A percentile compares a stretch with the other conserved stretches of the same genome.
phyloP scores from a whole-genome alignment of 2,797 vertebrate species.

The Tolypeutes matacus region DNA sequence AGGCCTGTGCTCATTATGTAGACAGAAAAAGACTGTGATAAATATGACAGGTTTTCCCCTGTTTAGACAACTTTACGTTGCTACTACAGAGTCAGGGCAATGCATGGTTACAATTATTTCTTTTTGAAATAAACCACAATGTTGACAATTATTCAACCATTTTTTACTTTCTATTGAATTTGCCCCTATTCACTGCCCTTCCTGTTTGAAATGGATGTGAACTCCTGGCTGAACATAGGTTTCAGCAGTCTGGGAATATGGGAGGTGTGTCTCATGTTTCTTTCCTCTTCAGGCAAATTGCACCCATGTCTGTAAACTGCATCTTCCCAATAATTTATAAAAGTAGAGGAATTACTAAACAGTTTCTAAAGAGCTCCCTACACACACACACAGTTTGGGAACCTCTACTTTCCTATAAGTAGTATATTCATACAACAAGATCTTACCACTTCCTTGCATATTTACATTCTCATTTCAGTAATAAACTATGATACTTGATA shows the following conservation, averaged over 20 bases:
- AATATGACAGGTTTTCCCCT: background rate
- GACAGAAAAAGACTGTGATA: conserved; percentile 16
- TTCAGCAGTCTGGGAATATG: background rate
- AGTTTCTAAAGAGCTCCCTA: background rate
- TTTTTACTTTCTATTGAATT: background rate
- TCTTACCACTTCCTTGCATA: background rate
- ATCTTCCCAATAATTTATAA: background rate
- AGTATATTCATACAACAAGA: background rate
- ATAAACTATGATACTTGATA: background rate
- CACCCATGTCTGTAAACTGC: background rate
- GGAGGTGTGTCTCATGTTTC: background rate
- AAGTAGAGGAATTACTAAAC: background rate
- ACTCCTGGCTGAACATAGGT: background rate
- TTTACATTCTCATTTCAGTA: conserved; percentile 33
- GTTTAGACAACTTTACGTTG: background rate
- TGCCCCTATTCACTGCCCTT: background rate
- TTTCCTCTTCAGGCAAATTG: background rate
- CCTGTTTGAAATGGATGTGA: background rate
- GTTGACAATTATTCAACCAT: background rate
- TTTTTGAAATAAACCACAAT: background rate
- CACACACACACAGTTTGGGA: background rate
- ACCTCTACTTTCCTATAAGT: background rate
- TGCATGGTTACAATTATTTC: background rate
- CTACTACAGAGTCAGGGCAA: background rate
- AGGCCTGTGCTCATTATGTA: rapidly evolving